A percentile compares a stretch with the other conserved stretches of the same genome.
phyloP scores from a whole-genome alignment of 2,888 invertebrate genomes.

The Lithophane leautieri region DNA sequence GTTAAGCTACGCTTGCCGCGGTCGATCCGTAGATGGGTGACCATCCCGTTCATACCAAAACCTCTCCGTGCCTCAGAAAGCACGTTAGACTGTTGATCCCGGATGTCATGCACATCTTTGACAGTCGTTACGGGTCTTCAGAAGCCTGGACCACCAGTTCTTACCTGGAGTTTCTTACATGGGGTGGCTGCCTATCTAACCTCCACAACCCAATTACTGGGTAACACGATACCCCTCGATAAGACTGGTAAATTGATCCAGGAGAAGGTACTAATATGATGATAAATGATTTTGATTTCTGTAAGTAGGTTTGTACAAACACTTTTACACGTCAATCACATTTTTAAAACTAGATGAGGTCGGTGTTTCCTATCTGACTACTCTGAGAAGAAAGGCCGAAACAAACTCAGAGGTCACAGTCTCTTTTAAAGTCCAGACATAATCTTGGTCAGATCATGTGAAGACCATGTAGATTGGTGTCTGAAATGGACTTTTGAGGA shows the following conservation, averaged over 20 bases:
- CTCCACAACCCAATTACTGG: background rate
- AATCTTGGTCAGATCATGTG: too few species aligned
- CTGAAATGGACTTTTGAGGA: too few species aligned
- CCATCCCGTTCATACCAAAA: background rate
- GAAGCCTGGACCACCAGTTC: background rate
- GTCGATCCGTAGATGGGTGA: background rate
- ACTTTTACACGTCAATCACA: too few species aligned
- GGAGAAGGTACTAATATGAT: background rate
- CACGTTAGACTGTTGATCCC: background rate
- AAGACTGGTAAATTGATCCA: background rate
- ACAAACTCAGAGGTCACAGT: too few species aligned
- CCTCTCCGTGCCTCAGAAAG: background rate
- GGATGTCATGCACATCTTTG: background rate
- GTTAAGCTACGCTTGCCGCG: background rate
- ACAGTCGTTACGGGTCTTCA: background rate
- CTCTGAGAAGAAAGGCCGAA: too few species aligned
- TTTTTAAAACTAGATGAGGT: too few species aligned
- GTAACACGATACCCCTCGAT: background rate
- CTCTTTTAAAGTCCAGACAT: too few species aligned
- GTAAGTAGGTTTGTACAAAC: too few species aligned
- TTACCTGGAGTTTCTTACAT: too few species aligned
- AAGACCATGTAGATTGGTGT: too few species aligned
- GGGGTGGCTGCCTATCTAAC: background rate
- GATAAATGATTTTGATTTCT: too few species aligned
- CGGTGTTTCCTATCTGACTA: too few species aligned